Evolutionary conservation across 2,888 invertebrate genomes (phyloP), one percentile per base, ranked within the genome.

Genomic region (Cryptophagus acutangulus): DNA sequence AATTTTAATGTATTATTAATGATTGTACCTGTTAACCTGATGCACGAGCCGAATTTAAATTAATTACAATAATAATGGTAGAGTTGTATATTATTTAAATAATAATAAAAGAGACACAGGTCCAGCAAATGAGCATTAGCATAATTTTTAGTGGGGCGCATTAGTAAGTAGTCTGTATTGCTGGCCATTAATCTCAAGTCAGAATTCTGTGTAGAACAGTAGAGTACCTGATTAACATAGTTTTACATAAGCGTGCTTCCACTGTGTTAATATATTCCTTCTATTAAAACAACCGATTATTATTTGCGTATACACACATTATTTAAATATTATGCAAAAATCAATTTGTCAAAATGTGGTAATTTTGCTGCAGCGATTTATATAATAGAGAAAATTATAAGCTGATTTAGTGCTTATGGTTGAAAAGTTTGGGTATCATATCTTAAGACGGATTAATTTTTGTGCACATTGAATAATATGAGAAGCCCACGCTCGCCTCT

Each of bases 211-310:
- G 49, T 48, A 41, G 52, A 52, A 50, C 49, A 50, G 52, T 52
- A 52, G 46, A 49, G 52, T 45, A 48, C 54, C 57, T 58, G 48
- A 61, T 61, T 61, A 57, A 55, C 61, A 59, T 61, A 59, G 59
- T 61, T 61, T 59, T 58, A 55, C 61, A 61, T 61, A 61, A 59
- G 61, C 58, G 61, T 61, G 61, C 59, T 48, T 52, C 13, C 49
- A 34, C 34, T 33, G 54, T 51, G 58, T 51, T 59, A 60, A 60
- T 59, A 46, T 57, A 60, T 60, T 58, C 60, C 52, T 47, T 51
- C 49, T 52, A 57, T 54, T 55, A 54, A 55, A 56, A 20, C 52
- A 55, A 52, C 47, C 51, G 52, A 57, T 52, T 54, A 49, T 51
- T 43, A 45, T 49, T 49, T 52, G 46, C 48, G 45, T 47, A 45